Evolutionary conservation across 2,113 vertebrate species (phyloP).

Genomic region (Hiodon alosoides): DNA sequence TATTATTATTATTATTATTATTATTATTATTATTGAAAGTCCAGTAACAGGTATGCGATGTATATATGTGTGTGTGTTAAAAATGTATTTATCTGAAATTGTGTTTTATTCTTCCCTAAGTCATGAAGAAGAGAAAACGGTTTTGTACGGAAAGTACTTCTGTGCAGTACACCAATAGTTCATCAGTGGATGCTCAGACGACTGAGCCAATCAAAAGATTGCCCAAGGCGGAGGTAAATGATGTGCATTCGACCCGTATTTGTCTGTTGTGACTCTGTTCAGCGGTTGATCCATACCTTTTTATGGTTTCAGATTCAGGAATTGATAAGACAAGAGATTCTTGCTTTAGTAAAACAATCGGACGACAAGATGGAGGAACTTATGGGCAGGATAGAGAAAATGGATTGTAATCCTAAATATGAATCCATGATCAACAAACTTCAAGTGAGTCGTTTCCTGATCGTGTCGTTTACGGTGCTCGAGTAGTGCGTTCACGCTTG

Average conservation of each 20-base stretch:
- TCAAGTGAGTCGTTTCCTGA: conserved; percentile 18
- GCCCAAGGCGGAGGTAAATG: conserved; percentile 4
- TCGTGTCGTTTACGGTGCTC: too few relatives aligned
- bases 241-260: background rate
- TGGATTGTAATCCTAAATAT: conserved; percentile 14
- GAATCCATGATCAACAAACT: conserved; percentile 14
- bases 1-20: too few relatives aligned
- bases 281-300: background rate
- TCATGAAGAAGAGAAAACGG: conserved; percentile 18
- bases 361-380: conserved; percentile 26
- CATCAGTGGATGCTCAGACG: background rate
- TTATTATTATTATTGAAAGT: too few relatives aligned
- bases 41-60: too few relatives aligned
- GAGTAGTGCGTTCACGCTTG: too few relatives aligned
- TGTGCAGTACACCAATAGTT: background rate
- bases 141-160: background rate
- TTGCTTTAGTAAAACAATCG: conserved; percentile 11
- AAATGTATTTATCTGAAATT: background rate
- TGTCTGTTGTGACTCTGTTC: background rate
- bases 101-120: background rate
- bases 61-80: too few relatives aligned
- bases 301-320: conserved; percentile 20
- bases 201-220: background rate
- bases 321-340: conserved; percentile 14
- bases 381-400: conserved; percentile 12